Evolutionary conservation across 2,888 invertebrate species (phyloP).

Genomic region (Punctoribates punctum): DNA sequence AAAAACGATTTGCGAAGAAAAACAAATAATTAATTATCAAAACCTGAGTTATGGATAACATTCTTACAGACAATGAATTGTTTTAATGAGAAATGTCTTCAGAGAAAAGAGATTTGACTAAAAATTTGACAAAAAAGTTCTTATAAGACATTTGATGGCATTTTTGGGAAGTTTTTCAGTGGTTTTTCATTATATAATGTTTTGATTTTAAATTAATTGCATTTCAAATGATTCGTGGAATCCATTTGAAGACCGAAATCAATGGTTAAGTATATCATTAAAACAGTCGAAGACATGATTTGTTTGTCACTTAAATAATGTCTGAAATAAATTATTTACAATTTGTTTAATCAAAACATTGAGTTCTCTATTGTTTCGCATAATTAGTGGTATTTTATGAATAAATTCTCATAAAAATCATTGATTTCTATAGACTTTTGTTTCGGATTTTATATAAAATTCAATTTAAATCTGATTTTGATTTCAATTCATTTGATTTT

Average conservation of each 20-base stretch:
- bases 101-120: slow-evolving; percentile 4
- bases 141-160: too few species aligned
- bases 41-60: slow-evolving; percentile 15
- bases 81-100: neutral
- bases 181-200: too few species aligned
- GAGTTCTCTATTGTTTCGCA: neutral
- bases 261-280: neutral
- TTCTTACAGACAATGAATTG: neutral
- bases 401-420: neutral
- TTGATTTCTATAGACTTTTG: neutral
- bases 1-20: neutral
- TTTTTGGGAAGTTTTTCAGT: too few species aligned
- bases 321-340: neutral
- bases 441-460: too few species aligned
- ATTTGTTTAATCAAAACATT: neutral
- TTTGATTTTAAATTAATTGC: neutral
- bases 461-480: too few species aligned
- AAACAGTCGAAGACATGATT: neutral
- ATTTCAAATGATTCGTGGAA: neutral
- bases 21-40: neutral
- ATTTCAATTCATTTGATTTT: too few species aligned
- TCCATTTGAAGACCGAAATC: neutral
- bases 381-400: neutral
- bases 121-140: neutral
- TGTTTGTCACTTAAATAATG: neutral